phyloP scores from a whole-genome alignment of 1,140 invertebrate species.

The Tetragonula clypearis region DNA sequence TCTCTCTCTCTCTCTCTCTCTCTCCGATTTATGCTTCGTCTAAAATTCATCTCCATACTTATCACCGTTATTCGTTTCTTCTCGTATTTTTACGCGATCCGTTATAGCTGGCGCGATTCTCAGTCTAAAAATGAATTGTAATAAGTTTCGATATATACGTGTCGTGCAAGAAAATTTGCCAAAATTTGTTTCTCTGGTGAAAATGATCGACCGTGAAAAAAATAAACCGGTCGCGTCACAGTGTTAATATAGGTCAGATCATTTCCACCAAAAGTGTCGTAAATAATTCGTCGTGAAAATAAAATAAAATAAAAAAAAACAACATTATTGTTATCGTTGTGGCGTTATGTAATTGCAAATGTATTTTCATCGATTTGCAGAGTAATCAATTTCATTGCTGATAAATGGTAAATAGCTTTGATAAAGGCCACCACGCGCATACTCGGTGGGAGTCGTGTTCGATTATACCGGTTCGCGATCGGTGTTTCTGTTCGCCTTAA shows the following conservation, averaged over 20 bases:
- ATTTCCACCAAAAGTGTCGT: background rate
- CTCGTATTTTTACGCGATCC: background rate
- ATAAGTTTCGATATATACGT: no score
- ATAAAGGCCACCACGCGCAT: background rate
- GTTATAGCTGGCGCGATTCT: no score
- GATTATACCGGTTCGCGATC: slow-evolving; percentile 26
- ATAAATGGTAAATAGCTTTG: slow-evolving; percentile 17
- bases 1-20: background rate
- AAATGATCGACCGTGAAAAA: no score
- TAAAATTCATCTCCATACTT: background rate
- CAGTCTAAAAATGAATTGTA: no score
- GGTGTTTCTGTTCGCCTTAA: slow-evolving; percentile 35
- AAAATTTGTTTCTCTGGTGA: no score
- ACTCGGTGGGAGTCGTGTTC: background rate
- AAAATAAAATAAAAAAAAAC: background rate
- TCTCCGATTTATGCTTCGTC: background rate
- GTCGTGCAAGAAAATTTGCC: no score
- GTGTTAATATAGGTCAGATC: no score
- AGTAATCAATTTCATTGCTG: background rate
- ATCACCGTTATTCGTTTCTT: background rate
- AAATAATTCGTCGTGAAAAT: background rate
- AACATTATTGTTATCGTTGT: background rate
- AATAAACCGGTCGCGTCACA: no score
- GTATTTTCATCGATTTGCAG: background rate
- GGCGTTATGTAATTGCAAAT: background rate